Conservation (phyloP, 2,888 invertebrate genomes). For the Cataglyphis livida region DNA sequence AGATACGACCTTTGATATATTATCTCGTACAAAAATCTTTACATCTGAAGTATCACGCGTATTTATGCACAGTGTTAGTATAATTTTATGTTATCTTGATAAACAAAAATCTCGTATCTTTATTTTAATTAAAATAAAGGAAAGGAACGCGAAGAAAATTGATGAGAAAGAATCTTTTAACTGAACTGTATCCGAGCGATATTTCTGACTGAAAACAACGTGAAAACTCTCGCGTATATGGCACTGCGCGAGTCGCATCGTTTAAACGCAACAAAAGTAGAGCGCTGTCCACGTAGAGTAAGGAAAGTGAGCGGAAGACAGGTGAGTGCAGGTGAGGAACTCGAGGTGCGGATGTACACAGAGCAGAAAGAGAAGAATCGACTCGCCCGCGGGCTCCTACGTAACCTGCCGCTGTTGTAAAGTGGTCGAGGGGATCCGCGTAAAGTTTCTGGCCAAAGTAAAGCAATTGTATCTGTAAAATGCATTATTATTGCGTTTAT, state of each 20-base stretch:
- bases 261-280: constrained; percentile 56
- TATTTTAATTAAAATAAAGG: neutral
- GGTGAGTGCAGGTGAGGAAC: constrained; percentile 74
- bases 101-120: neutral
- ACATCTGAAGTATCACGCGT: neutral
- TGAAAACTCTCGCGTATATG: constrained; percentile 36
- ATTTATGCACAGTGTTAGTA: no score
- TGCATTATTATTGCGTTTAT: neutral
- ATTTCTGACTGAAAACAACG: neutral
- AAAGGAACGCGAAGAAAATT: neutral
- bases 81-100: neutral
- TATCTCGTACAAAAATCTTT: neutral
- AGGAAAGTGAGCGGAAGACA: constrained; percentile 74
- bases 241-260: constrained; percentile 39
- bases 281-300: constrained; percentile 59
- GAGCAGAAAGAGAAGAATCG: constrained; percentile 66
- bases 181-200: neutral
- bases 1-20: neutral
- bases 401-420: constrained; percentile 57
- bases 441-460: constrained; percentile 36
- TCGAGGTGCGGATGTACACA: constrained; percentile 65
- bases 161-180: constrained; percentile 12
- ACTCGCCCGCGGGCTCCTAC: constrained; percentile 62
- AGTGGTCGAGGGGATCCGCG: constrained; percentile 48
- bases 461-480: constrained; percentile 35